These are phyloP conservation scores for Oryzias celebensis DNA, from an alignment of 2,113 vertebrate species.

Conservation along the genomic window DNA sequence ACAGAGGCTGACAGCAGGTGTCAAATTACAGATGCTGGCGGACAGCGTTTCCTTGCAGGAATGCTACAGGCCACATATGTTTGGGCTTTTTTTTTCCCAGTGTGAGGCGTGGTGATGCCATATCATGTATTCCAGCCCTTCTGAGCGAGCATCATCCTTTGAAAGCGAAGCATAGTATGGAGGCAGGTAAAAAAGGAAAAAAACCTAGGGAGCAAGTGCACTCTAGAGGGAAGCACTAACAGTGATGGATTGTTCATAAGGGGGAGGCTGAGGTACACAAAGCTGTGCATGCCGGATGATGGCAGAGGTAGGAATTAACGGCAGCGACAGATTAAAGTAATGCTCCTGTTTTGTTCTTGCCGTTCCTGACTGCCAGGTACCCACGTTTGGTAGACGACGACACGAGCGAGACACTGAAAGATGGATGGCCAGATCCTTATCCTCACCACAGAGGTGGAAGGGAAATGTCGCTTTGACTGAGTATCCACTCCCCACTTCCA, in stretches of 20 bases:
- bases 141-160: constrained; percentile 17
- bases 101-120: constrained; percentile 16
- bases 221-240: constrained; percentile 64
- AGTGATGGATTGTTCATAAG: constrained; percentile 73
- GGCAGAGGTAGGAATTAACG: constrained; percentile 62
- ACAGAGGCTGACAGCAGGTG: constrained; percentile 50
- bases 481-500: constrained; percentile 68
- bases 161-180: constrained; percentile 44
- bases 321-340: constrained; percentile 65
- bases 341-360: constrained; percentile 69
- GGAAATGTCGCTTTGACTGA: constrained; percentile 70
- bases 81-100: constrained; percentile 6
- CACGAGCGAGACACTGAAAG: constrained; percentile 60
- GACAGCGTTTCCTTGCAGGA: constrained; percentile 11
- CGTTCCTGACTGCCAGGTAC: constrained; percentile 58
- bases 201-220: constrained; percentile 26
- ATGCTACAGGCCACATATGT: constrained; percentile 9
- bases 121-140: constrained; percentile 32
- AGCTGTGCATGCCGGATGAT: constrained; percentile 57
- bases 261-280: constrained; percentile 64
- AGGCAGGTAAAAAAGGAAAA: constrained; percentile 33
- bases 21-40: constrained; percentile 53
- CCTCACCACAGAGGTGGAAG: constrained; percentile 63
- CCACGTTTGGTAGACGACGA: constrained; percentile 49
- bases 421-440: constrained; percentile 72